These are phyloP conservation scores for Amblyjoppa fuscipennis DNA, from an alignment of 2,888 invertebrate genomes.

Conservation along the genomic window DNA sequence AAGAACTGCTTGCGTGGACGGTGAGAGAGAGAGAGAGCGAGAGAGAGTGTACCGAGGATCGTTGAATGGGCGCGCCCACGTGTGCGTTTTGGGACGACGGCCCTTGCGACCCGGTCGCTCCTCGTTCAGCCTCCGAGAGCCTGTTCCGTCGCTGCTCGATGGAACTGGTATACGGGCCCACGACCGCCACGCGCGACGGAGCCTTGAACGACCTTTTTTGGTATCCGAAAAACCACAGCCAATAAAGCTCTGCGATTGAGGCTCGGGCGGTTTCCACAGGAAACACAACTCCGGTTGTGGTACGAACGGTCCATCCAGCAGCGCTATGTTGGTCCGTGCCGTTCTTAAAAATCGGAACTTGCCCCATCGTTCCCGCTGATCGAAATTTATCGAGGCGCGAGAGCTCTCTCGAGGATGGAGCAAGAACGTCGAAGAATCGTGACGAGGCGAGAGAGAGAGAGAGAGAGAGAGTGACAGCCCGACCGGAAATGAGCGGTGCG, in stretches of 20 bases:
- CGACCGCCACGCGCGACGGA: constrained; percentile 37
- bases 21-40: constrained; percentile 5
- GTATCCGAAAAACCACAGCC: constrained; percentile 62
- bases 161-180: constrained; percentile 32
- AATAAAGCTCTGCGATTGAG: constrained; percentile 13
- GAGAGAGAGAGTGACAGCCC: constrained; percentile 41
- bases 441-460: constrained; percentile 25
- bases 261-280: background rate
- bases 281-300: background rate
- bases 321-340: background rate
- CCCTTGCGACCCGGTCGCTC: constrained; percentile 7
- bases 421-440: background rate
- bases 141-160: constrained; percentile 41
- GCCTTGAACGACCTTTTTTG: constrained; percentile 74
- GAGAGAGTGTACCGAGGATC: constrained; percentile 1
- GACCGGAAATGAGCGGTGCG: constrained; percentile 72
- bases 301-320: background rate
- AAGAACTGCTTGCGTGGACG: background rate
- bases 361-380: background rate
- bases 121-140: constrained; percentile 18
- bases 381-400: background rate
- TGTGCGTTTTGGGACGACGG: constrained; percentile 55
- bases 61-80: constrained; percentile 64
- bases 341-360: background rate
- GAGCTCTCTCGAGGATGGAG: background rate